Percentiles rank a stretch among this genome's conserved stretches.
Conservation (phyloP, 2,888 invertebrate species). For the Ferdinandea cuprea region DNA sequence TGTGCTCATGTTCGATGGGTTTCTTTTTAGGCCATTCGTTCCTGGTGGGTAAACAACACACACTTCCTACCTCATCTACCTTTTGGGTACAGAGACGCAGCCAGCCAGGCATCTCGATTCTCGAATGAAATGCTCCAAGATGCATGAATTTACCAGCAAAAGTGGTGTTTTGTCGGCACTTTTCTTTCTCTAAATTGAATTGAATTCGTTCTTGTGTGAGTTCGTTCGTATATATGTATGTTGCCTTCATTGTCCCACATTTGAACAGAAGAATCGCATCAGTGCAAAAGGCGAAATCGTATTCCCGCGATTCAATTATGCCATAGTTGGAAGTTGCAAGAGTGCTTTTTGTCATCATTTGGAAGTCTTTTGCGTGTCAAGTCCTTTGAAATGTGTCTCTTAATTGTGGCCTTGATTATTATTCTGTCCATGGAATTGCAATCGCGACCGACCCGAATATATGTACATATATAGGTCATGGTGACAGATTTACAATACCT, state of each 20-base stretch:
- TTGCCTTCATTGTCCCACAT: constrained; percentile 13
- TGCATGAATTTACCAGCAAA: background rate
- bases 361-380: constrained; percentile 5
- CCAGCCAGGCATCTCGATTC: too few species aligned
- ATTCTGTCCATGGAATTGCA: constrained; percentile 1
- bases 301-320: constrained; percentile 43
- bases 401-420: background rate
- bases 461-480: constrained; percentile 2
- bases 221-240: background rate
- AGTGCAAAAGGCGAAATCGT: constrained; percentile 17
- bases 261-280: constrained; percentile 7
- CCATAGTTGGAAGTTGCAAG: constrained; percentile 2
- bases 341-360: background rate
- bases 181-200: constrained; percentile 3
- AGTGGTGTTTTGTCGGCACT: background rate
- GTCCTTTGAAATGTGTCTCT: constrained; percentile 4
- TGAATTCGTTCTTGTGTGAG: constrained; percentile 7
- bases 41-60: constrained; percentile 19
- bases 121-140: constrained; percentile 10
- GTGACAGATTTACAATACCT: too few species aligned
- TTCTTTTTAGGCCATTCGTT: constrained; percentile 34
- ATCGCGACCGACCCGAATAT: background rate
- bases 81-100: constrained; percentile 5
- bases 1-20: background rate
- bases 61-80: background rate